Evolutionary conservation across 2,797 vertebrate species (phyloP), one percentile per base, ranked within the genome.

Genomic region (Oreochromis grahami): DNA sequence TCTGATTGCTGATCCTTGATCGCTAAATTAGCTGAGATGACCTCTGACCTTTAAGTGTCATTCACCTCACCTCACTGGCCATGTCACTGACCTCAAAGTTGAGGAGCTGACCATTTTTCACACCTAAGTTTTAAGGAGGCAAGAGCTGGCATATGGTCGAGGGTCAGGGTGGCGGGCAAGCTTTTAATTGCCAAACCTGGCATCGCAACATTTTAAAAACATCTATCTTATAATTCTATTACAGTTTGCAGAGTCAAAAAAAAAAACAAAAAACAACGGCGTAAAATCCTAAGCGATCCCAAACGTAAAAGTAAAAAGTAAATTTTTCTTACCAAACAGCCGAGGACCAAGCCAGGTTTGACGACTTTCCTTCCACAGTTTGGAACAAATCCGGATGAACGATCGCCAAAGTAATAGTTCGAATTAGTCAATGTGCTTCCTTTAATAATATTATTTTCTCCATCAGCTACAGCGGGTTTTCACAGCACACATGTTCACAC

Each of bases 1-100:
- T 74, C 68, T 74, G 15, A 19, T 74, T 45, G 56, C 68, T 80
- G 83, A 87, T 88, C 85, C 76, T 50, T 74, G 68, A 85, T 85
- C 77, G 79, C 84, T 85, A 84, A 88, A 88, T 89, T 84, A 90
- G 78, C 79, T 87, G 76, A 85, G 82, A 74, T 94, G 93, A 93
- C 94, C 95, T 93, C 83, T 95, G 92, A 95, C 92, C 93, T 89
- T 86, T 84, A 70, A 84, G 68, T 89, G 89, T 88, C 85, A 89
- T 85, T 92, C 81, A 88, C 82, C 83, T 92, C 81, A 88, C 82
- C 83, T 85, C 82, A 81, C 34, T 86, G 83, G 84, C 83, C 21
- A 26, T 77, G 88, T 76, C 80, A 52, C 78, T 87, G 86, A 87
- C 34, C 17, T 91, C 77, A 86, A 90, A 89, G 86, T 86, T 76